These are phyloP conservation scores for Acrocephalus scirpaceus DNA, from an alignment of 2,797 vertebrate genomes.

Conservation along the genomic window DNA sequence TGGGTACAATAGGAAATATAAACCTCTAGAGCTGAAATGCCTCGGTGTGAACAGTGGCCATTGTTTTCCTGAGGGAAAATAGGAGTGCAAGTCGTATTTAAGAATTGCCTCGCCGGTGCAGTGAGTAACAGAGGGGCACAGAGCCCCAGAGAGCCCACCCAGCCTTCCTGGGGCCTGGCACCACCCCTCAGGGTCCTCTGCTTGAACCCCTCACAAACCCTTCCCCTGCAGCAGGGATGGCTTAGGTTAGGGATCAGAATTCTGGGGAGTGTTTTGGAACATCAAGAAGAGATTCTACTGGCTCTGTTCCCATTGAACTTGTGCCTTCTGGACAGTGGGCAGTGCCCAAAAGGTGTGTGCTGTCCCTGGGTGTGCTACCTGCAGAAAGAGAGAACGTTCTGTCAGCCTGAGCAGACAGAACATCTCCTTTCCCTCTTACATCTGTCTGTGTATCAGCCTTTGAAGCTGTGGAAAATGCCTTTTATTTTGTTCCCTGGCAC, in stretches of 20 bases:
- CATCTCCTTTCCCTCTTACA: background rate
- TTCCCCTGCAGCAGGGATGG: too few species aligned
- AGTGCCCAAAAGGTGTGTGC: background rate
- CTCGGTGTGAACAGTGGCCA: conserved; percentile 70
- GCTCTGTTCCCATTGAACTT: background rate
- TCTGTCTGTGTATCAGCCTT: background rate
- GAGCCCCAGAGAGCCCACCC: background rate
- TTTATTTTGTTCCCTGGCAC: background rate
- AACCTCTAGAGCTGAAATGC: conserved; percentile 79
- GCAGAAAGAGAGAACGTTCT: background rate
- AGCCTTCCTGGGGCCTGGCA: background rate
- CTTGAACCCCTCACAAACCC: background rate
- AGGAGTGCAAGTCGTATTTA: conserved; percentile 9
- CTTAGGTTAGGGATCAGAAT: background rate
- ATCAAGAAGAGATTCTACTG: background rate
- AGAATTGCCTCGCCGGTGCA: conserved; percentile 14
- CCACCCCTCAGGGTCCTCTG: background rate
- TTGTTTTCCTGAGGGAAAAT: conserved; percentile 47
- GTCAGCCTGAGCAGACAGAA: too few species aligned
- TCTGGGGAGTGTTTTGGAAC: background rate
- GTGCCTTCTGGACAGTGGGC: background rate
- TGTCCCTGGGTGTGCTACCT: background rate
- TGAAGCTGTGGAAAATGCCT: background rate
- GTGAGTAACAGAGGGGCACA: background rate
- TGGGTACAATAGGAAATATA: conserved; percentile 79